A percentile compares a stretch with the other conserved stretches of the same genome.
These are phyloP conservation scores for Nyctibius bracteatus DNA, from an alignment of 2,113 vertebrate genomes.

Conservation along the genomic window DNA sequence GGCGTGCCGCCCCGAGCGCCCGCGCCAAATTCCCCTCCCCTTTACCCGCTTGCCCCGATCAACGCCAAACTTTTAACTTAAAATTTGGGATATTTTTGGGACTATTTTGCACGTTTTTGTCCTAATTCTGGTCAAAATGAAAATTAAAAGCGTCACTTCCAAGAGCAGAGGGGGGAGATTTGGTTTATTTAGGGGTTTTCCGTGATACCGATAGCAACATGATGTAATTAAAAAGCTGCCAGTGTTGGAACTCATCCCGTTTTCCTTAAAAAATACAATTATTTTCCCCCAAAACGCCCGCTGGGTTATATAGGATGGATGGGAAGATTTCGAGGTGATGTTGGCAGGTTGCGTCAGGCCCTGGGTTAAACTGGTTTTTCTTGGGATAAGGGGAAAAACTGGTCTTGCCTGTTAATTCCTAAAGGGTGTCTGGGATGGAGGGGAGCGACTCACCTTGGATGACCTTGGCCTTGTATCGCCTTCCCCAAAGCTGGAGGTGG, in stretches of 20 bases:
- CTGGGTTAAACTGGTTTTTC: conserved; percentile 59
- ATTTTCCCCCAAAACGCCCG: background rate
- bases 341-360: background rate
- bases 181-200: background rate
- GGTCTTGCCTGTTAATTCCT: background rate
- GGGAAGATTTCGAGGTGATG: background rate
- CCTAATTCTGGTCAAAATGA: background rate
- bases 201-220: rapidly evolving
- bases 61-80: too few species aligned
- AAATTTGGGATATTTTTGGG: background rate
- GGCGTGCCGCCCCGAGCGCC: background rate
- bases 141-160: background rate
- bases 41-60: background rate
- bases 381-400: background rate
- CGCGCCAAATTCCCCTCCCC: background rate
- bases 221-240: background rate
- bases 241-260: rapidly evolving
- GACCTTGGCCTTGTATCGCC: background rate
- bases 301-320: background rate
- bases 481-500: background rate
- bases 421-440: background rate
- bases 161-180: too few species aligned
- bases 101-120: background rate
- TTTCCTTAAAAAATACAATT: background rate
- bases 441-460: background rate